Evolutionary conservation across 2,888 invertebrate genomes (phyloP).

Genomic region (Cryptus armator): DNA sequence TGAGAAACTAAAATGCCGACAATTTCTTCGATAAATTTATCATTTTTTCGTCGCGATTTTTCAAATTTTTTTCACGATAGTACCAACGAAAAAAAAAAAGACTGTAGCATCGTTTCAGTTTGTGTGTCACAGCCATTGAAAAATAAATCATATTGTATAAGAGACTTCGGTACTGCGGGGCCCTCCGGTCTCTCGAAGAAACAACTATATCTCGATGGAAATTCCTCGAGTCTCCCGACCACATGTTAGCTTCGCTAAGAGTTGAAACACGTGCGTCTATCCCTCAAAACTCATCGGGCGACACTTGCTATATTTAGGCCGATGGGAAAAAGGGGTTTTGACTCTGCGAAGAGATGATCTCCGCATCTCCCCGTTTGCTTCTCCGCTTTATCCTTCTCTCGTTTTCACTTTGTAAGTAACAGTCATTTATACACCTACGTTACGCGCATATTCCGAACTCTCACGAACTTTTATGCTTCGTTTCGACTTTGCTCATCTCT

Average conservation of each 20-base stretch:
- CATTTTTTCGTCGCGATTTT: too few relatives aligned
- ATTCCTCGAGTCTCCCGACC: constrained; percentile 53
- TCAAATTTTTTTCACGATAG: background rate
- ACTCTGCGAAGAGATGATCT: constrained; percentile 54
- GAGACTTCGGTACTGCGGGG: constrained; percentile 52
- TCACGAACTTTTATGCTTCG: constrained; percentile 3
- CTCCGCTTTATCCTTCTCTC: constrained; percentile 1
- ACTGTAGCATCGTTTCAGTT: background rate
- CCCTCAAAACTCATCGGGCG: constrained; percentile 75
- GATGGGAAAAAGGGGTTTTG: constrained; percentile 82
- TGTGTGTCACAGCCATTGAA: constrained; percentile 47
- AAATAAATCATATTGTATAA: constrained; percentile 78
- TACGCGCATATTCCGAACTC: background rate
- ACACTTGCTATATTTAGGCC: constrained; percentile 83
- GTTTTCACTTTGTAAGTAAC: constrained; percentile 18
- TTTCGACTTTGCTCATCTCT: constrained; percentile 54
- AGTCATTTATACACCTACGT: constrained; percentile 63
- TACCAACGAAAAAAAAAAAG: background rate
- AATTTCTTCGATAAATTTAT: too few relatives aligned
- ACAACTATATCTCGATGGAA: constrained; percentile 43
- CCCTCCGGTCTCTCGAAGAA: background rate
- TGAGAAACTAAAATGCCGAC: too few relatives aligned
- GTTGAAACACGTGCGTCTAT: constrained; percentile 79
- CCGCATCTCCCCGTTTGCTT: constrained; percentile 24
- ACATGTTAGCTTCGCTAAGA: constrained; percentile 60